Conservation (phyloP, 2,113 vertebrate species). For the Colius striatus region DNA sequence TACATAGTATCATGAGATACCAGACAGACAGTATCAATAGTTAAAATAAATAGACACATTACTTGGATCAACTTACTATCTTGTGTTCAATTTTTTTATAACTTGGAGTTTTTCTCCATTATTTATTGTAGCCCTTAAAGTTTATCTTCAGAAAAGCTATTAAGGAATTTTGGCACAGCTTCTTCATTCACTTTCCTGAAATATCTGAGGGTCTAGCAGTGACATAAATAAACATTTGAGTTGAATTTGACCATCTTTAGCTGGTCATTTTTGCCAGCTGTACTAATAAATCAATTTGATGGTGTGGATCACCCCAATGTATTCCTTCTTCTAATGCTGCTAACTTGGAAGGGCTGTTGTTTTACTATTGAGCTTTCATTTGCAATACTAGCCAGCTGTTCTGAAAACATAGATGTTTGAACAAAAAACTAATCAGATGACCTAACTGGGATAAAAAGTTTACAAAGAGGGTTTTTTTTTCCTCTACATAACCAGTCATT, state of each 20-base stretch:
- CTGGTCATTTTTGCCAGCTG: constrained; percentile 54
- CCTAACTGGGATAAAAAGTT: constrained; percentile 50
- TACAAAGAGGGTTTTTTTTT: constrained; percentile 35
- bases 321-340: constrained; percentile 23
- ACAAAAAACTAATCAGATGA: constrained; percentile 69
- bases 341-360: constrained; percentile 25
- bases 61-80: background rate
- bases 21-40: background rate
- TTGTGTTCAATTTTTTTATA: background rate
- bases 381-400: constrained; percentile 41
- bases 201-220: background rate
- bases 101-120: background rate
- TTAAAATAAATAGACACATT: background rate
- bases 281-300: constrained; percentile 70
- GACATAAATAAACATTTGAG: constrained; percentile 59
- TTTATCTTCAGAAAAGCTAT: constrained; percentile 5
- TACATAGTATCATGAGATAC: background rate
- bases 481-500: background rate
- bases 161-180: background rate
- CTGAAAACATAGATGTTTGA: constrained; percentile 56
- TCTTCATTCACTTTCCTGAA: constrained; percentile 48
- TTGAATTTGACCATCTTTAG: constrained; percentile 54
- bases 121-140: background rate
- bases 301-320: constrained; percentile 20
- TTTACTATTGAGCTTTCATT: constrained; percentile 55